Evolutionary conservation across 2,888 invertebrate species (phyloP).

Genomic region (Tipula helvola): DNA sequence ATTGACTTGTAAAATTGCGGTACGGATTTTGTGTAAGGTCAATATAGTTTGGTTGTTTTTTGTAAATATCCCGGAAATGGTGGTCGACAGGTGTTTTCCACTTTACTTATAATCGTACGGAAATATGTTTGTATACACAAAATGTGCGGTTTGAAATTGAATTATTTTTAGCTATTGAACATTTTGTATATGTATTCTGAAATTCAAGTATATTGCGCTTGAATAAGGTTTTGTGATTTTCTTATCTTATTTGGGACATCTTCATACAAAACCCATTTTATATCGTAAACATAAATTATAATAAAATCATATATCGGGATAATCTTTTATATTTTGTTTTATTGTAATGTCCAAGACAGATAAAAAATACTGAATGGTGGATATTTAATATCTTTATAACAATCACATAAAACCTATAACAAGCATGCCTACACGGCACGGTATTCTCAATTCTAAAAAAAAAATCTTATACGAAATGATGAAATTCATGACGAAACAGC

Average conservation of each 20-base stretch:
- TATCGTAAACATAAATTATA: neutral
- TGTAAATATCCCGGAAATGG: neutral
- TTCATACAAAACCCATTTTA: neutral
- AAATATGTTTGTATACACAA: neutral
- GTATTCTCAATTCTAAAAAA: neutral
- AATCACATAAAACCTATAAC: neutral
- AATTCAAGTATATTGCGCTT: neutral
- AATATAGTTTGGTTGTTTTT: neutral
- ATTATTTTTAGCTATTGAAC: neutral
- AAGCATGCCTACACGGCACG: neutral
- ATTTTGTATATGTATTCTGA: neutral
- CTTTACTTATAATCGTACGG: neutral
- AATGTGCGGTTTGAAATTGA: neutral
- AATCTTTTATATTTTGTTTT: neutral
- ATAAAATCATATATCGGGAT: neutral
- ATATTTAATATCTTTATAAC: neutral
- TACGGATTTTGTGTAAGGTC: neutral
- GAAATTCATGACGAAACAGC: neutral
- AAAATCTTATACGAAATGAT: neutral
- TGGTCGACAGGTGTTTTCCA: neutral
- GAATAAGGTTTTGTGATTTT: neutral
- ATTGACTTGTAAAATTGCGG: neutral
- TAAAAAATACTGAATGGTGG: neutral
- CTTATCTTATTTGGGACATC: neutral
- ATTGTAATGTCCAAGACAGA: neutral